phyloP scores from a whole-genome alignment of 2,888 invertebrate species.

The Cheilosia vernalis region DNA sequence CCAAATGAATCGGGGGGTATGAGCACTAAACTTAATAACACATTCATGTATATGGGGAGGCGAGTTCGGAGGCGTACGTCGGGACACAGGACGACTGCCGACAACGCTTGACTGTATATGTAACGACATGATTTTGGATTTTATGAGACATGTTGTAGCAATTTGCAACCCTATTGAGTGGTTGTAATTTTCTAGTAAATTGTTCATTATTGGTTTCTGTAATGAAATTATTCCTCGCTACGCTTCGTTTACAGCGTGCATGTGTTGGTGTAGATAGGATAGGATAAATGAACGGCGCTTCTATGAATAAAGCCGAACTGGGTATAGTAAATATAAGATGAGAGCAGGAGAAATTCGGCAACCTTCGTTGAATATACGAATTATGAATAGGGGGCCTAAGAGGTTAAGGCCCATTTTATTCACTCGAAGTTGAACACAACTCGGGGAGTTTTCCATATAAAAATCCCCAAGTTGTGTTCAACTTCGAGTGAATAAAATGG shows the following conservation, averaged over 20 bases:
- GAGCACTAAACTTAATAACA: constrained; percentile 29
- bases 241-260: constrained; percentile 13
- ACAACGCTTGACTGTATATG: constrained; percentile 18
- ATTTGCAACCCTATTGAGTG: constrained; percentile 72
- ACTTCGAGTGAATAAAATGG: too few relatives aligned
- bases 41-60: neutral
- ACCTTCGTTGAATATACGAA: neutral
- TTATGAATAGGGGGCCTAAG: neutral
- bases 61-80: neutral
- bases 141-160: constrained; percentile 71
- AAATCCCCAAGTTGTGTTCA: too few relatives aligned
- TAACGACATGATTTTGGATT: constrained; percentile 68
- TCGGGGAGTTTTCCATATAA: too few relatives aligned
- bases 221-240: constrained; percentile 53
- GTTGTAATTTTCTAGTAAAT: constrained; percentile 72
- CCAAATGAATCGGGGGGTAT: constrained; percentile 22
- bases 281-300: constrained; percentile 9
- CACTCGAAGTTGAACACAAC: too few relatives aligned
- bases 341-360: neutral
- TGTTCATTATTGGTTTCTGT: constrained; percentile 72
- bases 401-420: too few relatives aligned
- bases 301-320: neutral
- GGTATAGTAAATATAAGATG: neutral
- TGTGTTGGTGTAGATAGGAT: neutral
- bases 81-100: constrained; percentile 2